Evolutionary conservation across 2,113 vertebrate species (phyloP).

Genomic region (Enhydra lutris): DNA sequence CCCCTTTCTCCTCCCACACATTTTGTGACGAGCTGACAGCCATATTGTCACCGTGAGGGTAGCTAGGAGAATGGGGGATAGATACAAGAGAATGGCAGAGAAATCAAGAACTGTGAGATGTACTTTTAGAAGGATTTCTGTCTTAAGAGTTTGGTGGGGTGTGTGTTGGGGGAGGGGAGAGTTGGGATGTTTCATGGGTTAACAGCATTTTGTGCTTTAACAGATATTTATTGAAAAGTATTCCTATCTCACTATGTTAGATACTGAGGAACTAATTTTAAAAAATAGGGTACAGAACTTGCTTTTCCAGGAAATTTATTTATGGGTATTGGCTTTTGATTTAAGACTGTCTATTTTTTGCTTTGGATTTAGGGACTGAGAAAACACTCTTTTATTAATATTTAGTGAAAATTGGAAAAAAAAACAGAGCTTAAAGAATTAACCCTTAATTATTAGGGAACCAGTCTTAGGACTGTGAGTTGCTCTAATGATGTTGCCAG

Average conservation of each 20-base stretch:
- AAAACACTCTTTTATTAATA: background rate
- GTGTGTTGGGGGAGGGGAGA: background rate
- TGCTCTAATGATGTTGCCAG: background rate
- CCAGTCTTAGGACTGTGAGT: background rate
- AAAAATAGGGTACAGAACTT: background rate
- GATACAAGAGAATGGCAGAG: background rate
- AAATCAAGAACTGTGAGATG: background rate
- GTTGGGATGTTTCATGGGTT: background rate
- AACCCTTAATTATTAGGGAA: background rate
- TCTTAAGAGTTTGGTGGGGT: background rate
- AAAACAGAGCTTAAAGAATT: background rate
- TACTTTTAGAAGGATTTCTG: slow-evolving; percentile 11
- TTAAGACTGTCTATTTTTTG: background rate
- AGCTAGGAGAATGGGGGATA: background rate
- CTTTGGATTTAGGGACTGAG: background rate
- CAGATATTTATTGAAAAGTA: background rate
- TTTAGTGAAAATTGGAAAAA: background rate
- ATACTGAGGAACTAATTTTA: background rate
- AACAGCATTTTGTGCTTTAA: background rate
- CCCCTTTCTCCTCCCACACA: no score
- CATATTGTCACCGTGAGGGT: background rate
- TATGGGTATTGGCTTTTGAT: background rate
- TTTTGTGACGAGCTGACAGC: background rate
- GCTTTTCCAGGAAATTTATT: background rate
- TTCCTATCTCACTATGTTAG: background rate